phyloP scores from a whole-genome alignment of 35 echinoderm and acorn worm species.

The Hemicentrotus pulcherrimus region DNA sequence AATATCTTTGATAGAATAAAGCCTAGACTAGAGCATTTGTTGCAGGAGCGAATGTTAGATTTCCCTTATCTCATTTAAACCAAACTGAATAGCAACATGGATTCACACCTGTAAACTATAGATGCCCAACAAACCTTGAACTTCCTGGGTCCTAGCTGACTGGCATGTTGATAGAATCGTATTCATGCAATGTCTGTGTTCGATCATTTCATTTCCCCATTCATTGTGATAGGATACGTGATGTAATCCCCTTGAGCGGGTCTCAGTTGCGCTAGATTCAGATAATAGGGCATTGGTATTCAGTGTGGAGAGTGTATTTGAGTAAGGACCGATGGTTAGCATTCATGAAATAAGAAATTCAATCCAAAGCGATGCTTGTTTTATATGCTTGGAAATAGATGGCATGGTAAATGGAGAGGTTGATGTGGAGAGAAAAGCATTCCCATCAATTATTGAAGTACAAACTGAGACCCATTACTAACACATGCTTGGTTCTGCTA shows the following conservation, averaged over 20 bases:
- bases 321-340: not conserved
- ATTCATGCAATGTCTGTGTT: constrained; percentile 5
- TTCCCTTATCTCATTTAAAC: not conserved
- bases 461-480: not conserved
- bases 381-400: not conserved
- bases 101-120: not conserved
- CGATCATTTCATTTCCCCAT: constrained; percentile 2
- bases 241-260: constrained; percentile 8
- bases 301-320: not conserved
- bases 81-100: not conserved
- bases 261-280: not conserved
- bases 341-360: constrained; percentile 5
- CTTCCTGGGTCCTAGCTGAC: not conserved
- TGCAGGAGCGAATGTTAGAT: not conserved
- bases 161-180: not conserved
- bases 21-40: too few relatives aligned
- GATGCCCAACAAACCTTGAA: not conserved
- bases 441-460: not conserved
- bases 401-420: not conserved
- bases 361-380: not conserved
- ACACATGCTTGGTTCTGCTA: not conserved
- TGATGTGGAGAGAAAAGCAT: constrained; percentile 1
- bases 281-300: not conserved
- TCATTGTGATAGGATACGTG: not conserved
- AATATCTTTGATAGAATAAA: too few relatives aligned